Conservation (phyloP, 2,888 invertebrate genomes). For the Amiota communis region DNA sequence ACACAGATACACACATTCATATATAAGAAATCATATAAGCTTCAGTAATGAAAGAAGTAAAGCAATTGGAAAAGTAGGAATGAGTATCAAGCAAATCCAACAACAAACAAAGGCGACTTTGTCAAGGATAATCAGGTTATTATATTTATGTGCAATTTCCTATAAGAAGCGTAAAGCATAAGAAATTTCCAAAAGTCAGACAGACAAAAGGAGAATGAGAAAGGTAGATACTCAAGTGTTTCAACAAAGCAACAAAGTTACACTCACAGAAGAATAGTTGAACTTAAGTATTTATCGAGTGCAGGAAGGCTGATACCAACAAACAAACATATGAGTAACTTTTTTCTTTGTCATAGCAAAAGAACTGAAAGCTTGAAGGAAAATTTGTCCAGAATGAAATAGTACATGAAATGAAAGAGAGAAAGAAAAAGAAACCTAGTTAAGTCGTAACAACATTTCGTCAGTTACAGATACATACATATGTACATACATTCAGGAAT, state of each 20-base stretch:
- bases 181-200: not conserved
- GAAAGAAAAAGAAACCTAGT: constrained; percentile 10
- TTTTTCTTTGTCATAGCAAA: no score
- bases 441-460: constrained; percentile 55
- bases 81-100: constrained; percentile 34
- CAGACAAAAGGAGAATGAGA: constrained; percentile 43
- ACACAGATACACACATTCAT: constrained; percentile 30
- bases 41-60: constrained; percentile 3
- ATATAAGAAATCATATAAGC: not conserved
- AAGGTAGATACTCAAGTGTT: not conserved
- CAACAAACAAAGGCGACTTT: constrained; percentile 62
- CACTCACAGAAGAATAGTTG: not conserved
- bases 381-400: not conserved
- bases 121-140: constrained; percentile 61
- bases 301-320: not conserved
- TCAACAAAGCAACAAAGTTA: constrained; percentile 56
- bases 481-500: constrained; percentile 65
- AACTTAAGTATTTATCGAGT: not conserved
- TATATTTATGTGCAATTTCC: constrained; percentile 63
- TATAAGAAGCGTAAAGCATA: constrained; percentile 8
- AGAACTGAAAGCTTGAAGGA: not conserved
- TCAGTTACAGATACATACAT: constrained; percentile 46
- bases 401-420: not conserved
- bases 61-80: not conserved
- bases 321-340: not conserved